phyloP scores from a whole-genome alignment of 2,888 invertebrate species.

The Schizotus pectinicornis region DNA sequence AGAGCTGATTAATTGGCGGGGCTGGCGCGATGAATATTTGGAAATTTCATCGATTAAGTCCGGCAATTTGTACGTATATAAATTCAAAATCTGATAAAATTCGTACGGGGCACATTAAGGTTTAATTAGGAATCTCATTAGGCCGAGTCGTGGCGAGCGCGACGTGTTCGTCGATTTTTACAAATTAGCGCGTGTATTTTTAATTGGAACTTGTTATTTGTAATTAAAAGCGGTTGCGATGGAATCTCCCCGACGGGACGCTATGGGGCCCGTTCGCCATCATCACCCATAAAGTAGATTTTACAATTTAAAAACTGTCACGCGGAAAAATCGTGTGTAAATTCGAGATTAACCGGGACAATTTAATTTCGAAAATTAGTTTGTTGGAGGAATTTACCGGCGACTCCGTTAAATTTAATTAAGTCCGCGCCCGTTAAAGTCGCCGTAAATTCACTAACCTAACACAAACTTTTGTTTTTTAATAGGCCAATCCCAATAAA shows the following conservation, averaged over 20 bases:
- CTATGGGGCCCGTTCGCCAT: not conserved
- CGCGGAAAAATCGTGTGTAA: conserved; percentile 10
- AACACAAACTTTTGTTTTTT: conserved; percentile 30
- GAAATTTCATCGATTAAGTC: conserved; percentile 10
- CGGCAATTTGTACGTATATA: conserved; percentile 15
- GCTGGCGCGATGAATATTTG: conserved; percentile 5
- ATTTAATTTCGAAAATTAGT: conserved; percentile 32
- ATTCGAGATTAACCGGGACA: conserved; percentile 17
- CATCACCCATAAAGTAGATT: conserved; percentile 1
- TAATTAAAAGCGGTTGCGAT: conserved; percentile 3
- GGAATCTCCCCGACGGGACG: not conserved
- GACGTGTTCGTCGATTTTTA: conserved; percentile 36
- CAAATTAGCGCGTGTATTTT: conserved; percentile 38
- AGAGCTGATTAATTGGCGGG: conserved; percentile 11
- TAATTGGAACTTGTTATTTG: conserved; percentile 29
- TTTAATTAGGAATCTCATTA: conserved; percentile 31
- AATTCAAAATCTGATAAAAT: conserved; percentile 20
- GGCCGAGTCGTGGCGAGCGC: conserved; percentile 12
- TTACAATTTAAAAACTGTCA: conserved; percentile 20
- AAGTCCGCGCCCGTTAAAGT: conserved; percentile 30
- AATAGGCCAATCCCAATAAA: conserved; percentile 16
- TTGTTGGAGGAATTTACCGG: conserved; percentile 18
- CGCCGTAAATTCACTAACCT: conserved; percentile 27
- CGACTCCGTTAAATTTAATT: conserved; percentile 34
- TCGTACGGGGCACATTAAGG: conserved; percentile 16